These are phyloP conservation scores for Tautogolabrus adspersus DNA, from an alignment of 2,113 vertebrate species.

Conservation along the genomic window DNA sequence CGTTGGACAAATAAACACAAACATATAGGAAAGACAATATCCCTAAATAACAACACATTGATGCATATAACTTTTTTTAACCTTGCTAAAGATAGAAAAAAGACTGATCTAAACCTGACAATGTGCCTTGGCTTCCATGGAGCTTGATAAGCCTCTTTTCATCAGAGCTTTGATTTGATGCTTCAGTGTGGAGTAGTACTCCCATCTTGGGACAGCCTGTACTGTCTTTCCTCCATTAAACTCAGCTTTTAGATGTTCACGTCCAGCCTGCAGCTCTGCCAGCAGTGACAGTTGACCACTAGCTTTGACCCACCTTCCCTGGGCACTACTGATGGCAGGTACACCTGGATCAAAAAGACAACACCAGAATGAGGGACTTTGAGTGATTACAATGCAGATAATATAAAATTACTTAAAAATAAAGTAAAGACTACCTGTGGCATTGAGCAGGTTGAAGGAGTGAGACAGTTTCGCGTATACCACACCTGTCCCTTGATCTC, in stretches of 20 bases:
- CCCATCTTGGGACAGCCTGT: slow-evolving; percentile 28
- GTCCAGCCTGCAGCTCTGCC: slow-evolving; percentile 72
- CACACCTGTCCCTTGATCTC: slow-evolving; percentile 30
- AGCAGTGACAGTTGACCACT: slow-evolving; percentile 54
- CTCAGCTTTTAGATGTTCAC: slow-evolving; percentile 64
- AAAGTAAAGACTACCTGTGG: slow-evolving; percentile 80
- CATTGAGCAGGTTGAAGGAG: slow-evolving; percentile 71
- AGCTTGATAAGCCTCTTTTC: slow-evolving; percentile 74
- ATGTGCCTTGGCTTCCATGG: slow-evolving; percentile 72
- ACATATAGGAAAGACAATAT: not conserved
- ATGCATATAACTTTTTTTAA: not conserved
- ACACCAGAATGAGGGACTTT: not conserved
- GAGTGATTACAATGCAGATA: not conserved
- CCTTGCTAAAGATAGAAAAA: no score
- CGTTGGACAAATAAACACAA: slow-evolving; percentile 16
- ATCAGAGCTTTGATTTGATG: slow-evolving; percentile 78
- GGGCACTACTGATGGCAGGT: slow-evolving; percentile 67
- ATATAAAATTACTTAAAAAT: not conserved
- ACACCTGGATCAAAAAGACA: slow-evolving; percentile 77
- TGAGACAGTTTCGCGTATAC: slow-evolving; percentile 79
- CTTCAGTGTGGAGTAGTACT: slow-evolving; percentile 69
- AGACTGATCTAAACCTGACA: slow-evolving; percentile 78
- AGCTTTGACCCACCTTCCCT: slow-evolving; percentile 55
- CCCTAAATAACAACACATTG: not conserved
- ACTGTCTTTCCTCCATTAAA: slow-evolving; percentile 62